phyloP scores from a whole-genome alignment of 1,140 invertebrate species.

The Lamellibrachia luymesi region DNA sequence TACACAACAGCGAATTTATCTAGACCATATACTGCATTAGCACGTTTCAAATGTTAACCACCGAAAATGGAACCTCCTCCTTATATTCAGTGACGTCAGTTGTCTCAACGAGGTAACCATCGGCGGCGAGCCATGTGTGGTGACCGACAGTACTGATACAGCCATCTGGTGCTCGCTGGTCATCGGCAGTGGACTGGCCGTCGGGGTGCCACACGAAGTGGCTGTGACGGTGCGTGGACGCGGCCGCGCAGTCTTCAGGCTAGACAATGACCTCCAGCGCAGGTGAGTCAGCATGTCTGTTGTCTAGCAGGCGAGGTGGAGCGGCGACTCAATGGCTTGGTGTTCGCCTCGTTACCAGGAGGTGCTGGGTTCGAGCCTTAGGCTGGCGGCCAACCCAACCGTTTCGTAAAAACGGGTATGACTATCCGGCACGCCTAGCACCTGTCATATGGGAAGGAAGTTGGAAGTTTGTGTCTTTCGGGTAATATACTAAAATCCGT shows the following conservation, averaged over 20 bases:
- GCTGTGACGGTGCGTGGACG: neutral
- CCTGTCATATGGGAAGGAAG: too few species aligned
- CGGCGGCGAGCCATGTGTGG: conserved; percentile 35
- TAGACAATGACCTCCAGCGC: neutral
- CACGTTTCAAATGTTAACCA: neutral
- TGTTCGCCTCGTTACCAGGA: too few species aligned
- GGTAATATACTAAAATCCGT: too few species aligned
- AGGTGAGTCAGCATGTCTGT: neutral
- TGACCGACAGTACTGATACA: conserved; percentile 31
- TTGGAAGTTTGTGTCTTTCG: too few species aligned
- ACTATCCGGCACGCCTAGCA: too few species aligned
- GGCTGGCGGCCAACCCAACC: too few species aligned
- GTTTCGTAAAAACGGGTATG: too few species aligned
- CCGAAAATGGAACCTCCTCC: neutral
- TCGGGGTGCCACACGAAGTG: conserved; percentile 22
- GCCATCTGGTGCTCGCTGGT: conserved; percentile 37
- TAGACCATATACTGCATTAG: neutral
- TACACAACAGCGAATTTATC: too few species aligned
- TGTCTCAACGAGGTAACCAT: conserved; percentile 37
- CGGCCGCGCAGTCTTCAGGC: neutral
- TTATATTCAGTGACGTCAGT: neutral
- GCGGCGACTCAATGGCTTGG: too few species aligned
- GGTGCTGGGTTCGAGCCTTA: too few species aligned
- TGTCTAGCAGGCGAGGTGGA: too few species aligned
- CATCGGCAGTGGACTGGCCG: conserved; percentile 32